Conservation (phyloP, 2,113 vertebrate genomes). For the Heterotis niloticus region DNA sequence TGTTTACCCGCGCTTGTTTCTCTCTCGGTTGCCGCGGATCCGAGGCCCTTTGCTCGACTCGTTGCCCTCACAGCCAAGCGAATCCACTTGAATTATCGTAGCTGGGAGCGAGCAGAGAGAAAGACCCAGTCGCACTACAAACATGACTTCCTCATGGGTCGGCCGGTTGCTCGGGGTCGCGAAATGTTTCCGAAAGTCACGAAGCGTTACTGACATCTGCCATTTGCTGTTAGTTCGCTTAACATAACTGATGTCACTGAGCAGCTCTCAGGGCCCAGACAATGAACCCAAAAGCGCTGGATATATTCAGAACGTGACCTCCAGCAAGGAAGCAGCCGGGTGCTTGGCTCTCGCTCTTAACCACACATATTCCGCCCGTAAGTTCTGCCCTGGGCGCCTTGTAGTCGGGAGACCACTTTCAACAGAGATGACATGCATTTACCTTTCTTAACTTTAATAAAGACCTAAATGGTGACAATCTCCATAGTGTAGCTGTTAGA, state of each 20-base stretch:
- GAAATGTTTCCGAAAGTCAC: slow-evolving; percentile 3
- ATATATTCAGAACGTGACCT: background rate
- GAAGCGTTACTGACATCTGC: slow-evolving; percentile 12
- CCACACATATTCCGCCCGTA: background rate
- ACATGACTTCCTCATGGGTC: background rate
- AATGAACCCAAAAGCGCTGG: background rate
- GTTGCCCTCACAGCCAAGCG: background rate
- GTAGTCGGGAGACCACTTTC: background rate
- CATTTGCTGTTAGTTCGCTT: background rate
- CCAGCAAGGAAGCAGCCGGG: background rate
- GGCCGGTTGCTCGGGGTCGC: background rate
- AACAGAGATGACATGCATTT: background rate
- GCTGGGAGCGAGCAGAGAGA: background rate
- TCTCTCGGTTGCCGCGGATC: background rate
- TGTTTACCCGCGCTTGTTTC: background rate
- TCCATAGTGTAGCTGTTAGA: too few species aligned
- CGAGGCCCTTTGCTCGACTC: background rate
- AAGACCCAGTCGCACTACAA: background rate
- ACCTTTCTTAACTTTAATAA: too few species aligned
- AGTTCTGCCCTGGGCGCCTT: background rate
- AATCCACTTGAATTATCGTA: background rate
- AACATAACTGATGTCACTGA: background rate
- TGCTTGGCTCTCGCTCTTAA: background rate
- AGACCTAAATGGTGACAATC: too few species aligned
- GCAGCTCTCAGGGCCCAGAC: background rate